These are phyloP conservation scores for Luperina testacea DNA, from an alignment of 2,888 invertebrate genomes.

Conservation along the genomic window DNA sequence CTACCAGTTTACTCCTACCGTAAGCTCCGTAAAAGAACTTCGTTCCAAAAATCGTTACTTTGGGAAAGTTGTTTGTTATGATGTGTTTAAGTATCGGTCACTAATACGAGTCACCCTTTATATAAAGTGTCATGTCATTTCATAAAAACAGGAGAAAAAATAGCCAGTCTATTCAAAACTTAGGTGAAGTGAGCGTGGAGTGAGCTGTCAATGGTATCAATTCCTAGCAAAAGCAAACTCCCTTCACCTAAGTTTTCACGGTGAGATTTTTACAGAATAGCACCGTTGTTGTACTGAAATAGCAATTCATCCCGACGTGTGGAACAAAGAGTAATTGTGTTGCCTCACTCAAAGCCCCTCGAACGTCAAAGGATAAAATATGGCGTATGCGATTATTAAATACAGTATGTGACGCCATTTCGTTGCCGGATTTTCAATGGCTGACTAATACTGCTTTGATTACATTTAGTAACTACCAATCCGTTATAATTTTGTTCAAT, in stretches of 20 bases:
- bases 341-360: conserved; percentile 22
- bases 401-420: neutral
- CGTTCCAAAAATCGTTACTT: no score
- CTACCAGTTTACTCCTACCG: no score
- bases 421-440: neutral
- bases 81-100: neutral
- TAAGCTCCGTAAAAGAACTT: no score
- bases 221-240: no score
- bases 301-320: conserved; percentile 22
- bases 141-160: neutral
- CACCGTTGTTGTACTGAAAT: conserved; percentile 14
- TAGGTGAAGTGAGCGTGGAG: no score
- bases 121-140: no score
- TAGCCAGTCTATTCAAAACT: no score
- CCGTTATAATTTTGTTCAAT: no score
- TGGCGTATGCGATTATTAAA: conserved; percentile 21
- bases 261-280: no score
- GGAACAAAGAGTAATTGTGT: conserved; percentile 43
- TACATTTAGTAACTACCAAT: neutral
- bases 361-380: conserved; percentile 41
- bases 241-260: no score
- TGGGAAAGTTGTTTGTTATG: no score
- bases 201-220: no score
- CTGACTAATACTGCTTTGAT: neutral
- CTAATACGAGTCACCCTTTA: neutral